Conservation (phyloP, 1,140 invertebrate species). For the Catajapyx aquilonaris region DNA sequence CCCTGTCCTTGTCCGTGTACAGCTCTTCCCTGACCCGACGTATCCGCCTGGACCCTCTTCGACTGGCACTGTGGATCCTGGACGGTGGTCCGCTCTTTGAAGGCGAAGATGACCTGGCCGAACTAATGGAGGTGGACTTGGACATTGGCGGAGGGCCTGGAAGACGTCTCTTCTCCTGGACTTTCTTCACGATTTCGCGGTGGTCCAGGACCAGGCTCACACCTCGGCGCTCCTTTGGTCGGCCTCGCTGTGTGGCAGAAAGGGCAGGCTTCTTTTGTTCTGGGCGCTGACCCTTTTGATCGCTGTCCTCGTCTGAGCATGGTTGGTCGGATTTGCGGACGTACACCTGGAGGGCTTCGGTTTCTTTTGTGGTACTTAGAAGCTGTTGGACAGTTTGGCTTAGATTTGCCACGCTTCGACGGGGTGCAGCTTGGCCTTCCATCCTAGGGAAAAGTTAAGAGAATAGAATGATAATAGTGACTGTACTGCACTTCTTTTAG, state of each 20-base stretch:
- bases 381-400: not conserved
- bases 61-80: not conserved
- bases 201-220: no score
- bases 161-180: not conserved
- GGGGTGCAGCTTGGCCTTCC: no score
- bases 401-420: no score
- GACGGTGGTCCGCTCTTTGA: not conserved
- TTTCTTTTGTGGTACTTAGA: not conserved
- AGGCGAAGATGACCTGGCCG: not conserved
- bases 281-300: not conserved
- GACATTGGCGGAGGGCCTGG: not conserved
- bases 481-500: no score
- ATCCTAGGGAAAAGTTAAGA: no score
- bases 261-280: no score
- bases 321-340: not conserved
- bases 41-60: not conserved
- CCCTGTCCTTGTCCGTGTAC: constrained; percentile 75
- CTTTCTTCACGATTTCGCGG: no score
- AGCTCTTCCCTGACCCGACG: constrained; percentile 37
- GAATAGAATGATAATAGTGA: no score
- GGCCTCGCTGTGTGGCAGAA: no score
- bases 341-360: not conserved
- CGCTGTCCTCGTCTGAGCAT: not conserved
- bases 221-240: no score
- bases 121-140: not conserved